Conservation (phyloP, 2,113 vertebrate genomes). For the Silurus asotus region DNA sequence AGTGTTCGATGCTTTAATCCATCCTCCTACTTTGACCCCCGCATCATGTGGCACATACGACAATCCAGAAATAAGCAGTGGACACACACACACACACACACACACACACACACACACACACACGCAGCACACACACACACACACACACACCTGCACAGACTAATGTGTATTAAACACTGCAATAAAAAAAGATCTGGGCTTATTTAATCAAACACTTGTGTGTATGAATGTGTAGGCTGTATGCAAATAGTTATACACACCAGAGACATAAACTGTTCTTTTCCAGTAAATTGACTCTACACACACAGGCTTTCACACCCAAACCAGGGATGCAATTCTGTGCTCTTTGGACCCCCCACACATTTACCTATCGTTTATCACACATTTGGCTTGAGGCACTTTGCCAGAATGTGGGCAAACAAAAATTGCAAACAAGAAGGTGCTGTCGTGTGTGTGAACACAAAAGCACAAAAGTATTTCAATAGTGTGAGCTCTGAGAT, state of each 20-base stretch:
- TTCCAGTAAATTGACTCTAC: conserved; percentile 9
- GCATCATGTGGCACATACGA: background rate
- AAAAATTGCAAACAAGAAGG: conserved; percentile 10
- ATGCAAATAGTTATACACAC: background rate
- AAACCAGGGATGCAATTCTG: background rate
- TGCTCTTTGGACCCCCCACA: background rate
- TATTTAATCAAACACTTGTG: background rate
- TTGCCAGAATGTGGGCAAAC: conserved; percentile 2
- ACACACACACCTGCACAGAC: background rate
- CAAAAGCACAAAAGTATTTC: background rate
- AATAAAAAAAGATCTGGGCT: background rate
- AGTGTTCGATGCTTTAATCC: conserved; percentile 8
- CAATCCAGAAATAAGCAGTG: conserved; percentile 22
- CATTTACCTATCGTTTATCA: conserved; percentile 4
- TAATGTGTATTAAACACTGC: conserved; percentile 10
- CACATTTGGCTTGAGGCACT: conserved; percentile 3
- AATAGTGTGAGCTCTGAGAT: background rate
- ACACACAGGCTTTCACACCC: conserved; percentile 7
- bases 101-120: background rate
- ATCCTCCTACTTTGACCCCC: conserved; percentile 5
- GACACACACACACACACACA: background rate
- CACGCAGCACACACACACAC: background rate
- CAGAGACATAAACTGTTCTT: conserved; percentile 12
- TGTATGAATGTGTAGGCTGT: conserved; percentile 1
- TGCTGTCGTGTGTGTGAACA: background rate